phyloP scores from a whole-genome alignment of 2,797 vertebrate genomes.

The Orientallactaga sibirica region DNA sequence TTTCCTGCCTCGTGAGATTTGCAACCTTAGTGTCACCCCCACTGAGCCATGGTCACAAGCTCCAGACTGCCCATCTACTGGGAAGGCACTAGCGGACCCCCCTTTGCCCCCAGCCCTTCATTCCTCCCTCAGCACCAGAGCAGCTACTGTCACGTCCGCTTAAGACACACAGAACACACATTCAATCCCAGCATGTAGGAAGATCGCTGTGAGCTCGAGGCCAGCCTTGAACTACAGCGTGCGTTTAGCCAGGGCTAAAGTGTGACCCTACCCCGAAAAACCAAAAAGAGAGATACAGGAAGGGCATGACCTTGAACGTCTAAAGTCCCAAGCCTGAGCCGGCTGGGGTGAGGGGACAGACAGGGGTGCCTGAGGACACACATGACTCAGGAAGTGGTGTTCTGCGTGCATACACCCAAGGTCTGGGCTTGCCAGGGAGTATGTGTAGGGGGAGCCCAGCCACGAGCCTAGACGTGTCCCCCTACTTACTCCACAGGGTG shows the following conservation, averaged over 20 bases:
- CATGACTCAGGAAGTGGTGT: constrained; percentile 56
- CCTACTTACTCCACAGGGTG: not conserved
- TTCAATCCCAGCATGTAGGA: too few relatives aligned
- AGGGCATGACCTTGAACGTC: not conserved
- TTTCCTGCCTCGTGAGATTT: not conserved
- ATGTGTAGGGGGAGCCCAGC: constrained; percentile 14
- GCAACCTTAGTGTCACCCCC: not conserved
- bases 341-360: not conserved
- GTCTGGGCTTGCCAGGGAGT: constrained; percentile 26
- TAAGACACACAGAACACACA: not conserved
- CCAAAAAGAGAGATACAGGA: not conserved
- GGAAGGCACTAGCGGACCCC: not conserved
- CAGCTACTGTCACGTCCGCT: not conserved
- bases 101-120: not conserved
- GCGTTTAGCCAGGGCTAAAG: too few relatives aligned
- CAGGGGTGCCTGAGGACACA: not conserved
- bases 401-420: not conserved
- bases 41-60: not conserved
- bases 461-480: constrained; percentile 38
- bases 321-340: not conserved
- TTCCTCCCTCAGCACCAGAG: too few relatives aligned
- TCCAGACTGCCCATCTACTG: not conserved
- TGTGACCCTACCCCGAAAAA: too few relatives aligned
- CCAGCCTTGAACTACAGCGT: too few relatives aligned
- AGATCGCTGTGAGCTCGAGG: too few relatives aligned